Evolutionary conservation across 2,888 invertebrate species (phyloP), one percentile per base, ranked within the genome.

Genomic region (Meliscaeva auricollis): DNA sequence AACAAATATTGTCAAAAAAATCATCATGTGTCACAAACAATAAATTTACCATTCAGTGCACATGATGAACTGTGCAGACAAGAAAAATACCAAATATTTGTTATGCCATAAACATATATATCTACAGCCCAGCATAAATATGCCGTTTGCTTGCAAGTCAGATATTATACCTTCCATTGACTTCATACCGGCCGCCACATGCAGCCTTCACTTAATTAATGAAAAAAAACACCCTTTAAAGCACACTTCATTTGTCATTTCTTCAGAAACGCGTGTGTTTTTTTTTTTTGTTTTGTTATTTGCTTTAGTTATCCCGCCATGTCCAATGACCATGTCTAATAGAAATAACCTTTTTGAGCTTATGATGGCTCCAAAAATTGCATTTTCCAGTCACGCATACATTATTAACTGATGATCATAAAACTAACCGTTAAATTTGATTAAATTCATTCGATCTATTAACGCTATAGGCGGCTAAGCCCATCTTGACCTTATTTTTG

Each of bases 401-500:
- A 22, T 11, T 13, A 6, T 66, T 35, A 35, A 13, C 5, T 30
- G 50, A 50, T 30, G 50, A 50, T 50, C 30, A 48, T 32, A 20
- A 32, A 48, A 66, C 1, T n/a, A n/a, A 66, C 17, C 4, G n/a
- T 50, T 66, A 9, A 66, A 20, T 50, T 66, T 17, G 48, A 20
- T 75, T 50, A 62, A 48, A 69, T 62, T 62, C 30, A 56, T 73
- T 64, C 15, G 64, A 64, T 72, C 56, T 46, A 66, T 73, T 78
- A 50, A 41, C 41, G 68, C 46, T 50, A 69, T n/a, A n/a, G n/a
- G 22, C 6, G 58, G 41, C 58, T 30, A 58, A 75, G 38, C 46
- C 54, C 64, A 74, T 75, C 79, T 84, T 84, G 83, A 79, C 83
- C 83, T 74, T 64, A 84, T 75, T 84, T 48, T 22, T 32, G 15